phyloP scores from a whole-genome alignment of 2,113 vertebrate species.

The Antechinus flavipes region DNA sequence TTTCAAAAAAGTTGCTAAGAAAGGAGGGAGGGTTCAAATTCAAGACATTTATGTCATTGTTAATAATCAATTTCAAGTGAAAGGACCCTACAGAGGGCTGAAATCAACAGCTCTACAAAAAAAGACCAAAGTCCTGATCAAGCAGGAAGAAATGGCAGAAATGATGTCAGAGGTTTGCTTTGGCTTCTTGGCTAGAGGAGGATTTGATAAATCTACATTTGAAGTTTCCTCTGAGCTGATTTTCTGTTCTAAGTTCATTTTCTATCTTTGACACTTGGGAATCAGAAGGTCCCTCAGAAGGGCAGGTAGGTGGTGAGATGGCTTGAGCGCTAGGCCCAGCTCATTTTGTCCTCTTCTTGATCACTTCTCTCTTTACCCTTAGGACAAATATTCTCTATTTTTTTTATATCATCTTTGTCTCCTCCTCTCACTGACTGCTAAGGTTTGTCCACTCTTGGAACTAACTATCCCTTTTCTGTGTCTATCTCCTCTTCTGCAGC shows the following conservation, averaged over 20 bases:
- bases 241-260: neutral
- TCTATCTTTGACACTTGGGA: neutral
- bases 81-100: neutral
- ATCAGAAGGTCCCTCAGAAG: neutral
- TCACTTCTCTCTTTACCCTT: neutral
- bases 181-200: neutral
- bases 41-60: neutral
- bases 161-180: neutral
- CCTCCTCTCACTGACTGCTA: neutral
- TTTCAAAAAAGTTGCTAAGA: neutral
- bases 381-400: neutral
- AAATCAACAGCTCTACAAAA: neutral
- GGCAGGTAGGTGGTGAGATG: neutral
- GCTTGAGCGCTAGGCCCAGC: neutral
- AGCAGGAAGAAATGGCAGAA: neutral
- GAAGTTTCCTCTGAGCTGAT: neutral
- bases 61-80: neutral
- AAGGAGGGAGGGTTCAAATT: neutral
- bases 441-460: neutral
- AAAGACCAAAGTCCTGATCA: neutral
- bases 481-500: conserved; percentile 61
- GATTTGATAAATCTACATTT: neutral
- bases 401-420: neutral
- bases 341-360: neutral
- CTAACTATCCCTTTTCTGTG: conserved; percentile 26